These are phyloP conservation scores for Micrastur ruficollis DNA, from an alignment of 2,797 vertebrate species.

Conservation along the genomic window DNA sequence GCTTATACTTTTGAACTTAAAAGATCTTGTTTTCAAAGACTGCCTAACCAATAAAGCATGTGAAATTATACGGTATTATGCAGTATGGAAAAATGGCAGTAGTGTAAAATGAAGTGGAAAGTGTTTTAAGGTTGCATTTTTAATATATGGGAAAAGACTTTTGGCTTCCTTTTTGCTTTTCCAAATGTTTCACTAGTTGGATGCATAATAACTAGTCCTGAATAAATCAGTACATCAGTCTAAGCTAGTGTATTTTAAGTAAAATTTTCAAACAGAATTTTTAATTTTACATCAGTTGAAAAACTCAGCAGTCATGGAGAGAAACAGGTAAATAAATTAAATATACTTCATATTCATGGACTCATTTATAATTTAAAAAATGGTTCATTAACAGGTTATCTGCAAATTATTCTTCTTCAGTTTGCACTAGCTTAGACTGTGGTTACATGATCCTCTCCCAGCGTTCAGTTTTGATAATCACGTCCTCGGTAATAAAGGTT, in stretches of 20 bases:
- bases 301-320: background rate
- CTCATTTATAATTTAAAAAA: conserved; percentile 44
- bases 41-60: background rate
- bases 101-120: background rate
- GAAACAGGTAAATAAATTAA: conserved; percentile 61
- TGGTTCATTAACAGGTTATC: background rate
- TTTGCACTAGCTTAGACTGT: background rate
- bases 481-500: background rate
- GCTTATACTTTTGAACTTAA: background rate
- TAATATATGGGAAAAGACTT: background rate
- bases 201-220: conserved; percentile 17
- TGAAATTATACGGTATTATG: background rate
- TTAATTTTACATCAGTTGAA: conserved; percentile 33
- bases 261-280: conserved; percentile 64
- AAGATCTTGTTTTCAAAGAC: background rate
- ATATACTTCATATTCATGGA: background rate
- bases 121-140: background rate
- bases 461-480: background rate
- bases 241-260: background rate
- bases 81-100: background rate
- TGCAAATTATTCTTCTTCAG: background rate
- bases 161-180: conserved; percentile 25
- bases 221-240: conserved; percentile 35
- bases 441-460: background rate
- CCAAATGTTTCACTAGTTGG: background rate